These are phyloP conservation scores for Adrianichthys oophorus DNA, from an alignment of 2,797 vertebrate genomes.

Conservation along the genomic window DNA sequence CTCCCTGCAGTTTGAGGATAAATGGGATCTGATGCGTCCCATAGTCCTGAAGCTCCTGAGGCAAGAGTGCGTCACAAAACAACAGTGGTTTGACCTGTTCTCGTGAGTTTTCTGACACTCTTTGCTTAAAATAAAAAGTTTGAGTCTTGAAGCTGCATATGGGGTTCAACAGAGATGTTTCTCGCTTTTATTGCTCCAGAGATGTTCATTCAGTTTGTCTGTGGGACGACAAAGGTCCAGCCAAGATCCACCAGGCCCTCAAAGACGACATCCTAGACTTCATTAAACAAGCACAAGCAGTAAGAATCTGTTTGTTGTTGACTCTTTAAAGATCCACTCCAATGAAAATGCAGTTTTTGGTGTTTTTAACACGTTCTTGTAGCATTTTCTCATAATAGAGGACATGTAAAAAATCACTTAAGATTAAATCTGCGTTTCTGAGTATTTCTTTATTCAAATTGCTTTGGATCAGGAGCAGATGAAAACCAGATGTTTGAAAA, in stretches of 20 bases:
- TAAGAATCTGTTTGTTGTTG: constrained; percentile 25
- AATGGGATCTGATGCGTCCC: constrained; percentile 98
- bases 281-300: constrained; percentile 98
- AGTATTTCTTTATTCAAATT: too few species aligned
- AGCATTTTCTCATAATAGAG: too few species aligned
- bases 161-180: background rate
- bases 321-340: too few species aligned
- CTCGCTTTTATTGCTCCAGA: constrained; percentile 64
- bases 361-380: too few species aligned
- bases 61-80: constrained; percentile 97
- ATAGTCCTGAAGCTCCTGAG: constrained; percentile 97
- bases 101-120: constrained; percentile 81
- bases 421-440: too few species aligned
- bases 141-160: too few species aligned
- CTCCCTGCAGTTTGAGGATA: constrained; percentile 98
- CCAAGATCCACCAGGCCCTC: constrained; percentile 98
- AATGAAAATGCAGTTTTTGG: too few species aligned
- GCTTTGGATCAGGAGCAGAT: too few species aligned
- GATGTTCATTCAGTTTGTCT: constrained; percentile 98
- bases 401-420: too few species aligned
- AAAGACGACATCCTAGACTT: constrained; percentile 99
- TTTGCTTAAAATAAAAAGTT: too few species aligned
- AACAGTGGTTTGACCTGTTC: constrained; percentile 98
- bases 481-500: too few species aligned
- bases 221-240: constrained; percentile 99